Percentiles rank a stretch among this genome's conserved stretches.
These are phyloP conservation scores for Cybosia mesomella DNA, from an alignment of 2,888 invertebrate genomes.

Conservation along the genomic window DNA sequence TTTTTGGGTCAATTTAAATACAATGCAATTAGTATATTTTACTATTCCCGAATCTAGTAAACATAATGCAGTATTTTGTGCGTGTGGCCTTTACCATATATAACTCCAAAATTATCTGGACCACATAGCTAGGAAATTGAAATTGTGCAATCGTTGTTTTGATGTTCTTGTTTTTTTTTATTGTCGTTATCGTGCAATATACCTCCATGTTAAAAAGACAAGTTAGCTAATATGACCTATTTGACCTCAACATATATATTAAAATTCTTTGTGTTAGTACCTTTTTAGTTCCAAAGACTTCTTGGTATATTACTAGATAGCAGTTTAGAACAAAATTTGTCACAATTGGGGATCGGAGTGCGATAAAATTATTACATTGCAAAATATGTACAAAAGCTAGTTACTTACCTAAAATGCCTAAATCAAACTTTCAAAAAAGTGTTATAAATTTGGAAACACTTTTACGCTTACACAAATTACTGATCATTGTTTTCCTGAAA, in stretches of 20 bases:
- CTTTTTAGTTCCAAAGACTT: background rate
- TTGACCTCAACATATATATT: slow-evolving; percentile 16
- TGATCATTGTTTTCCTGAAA: too few relatives aligned
- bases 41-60: background rate
- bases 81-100: background rate
- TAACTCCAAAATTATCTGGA: background rate
- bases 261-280: background rate
- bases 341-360: too few relatives aligned
- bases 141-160: slow-evolving; percentile 51
- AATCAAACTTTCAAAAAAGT: too few relatives aligned
- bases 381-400: background rate
- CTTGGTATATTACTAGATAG: background rate
- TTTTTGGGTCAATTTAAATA: background rate
- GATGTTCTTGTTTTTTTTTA: slow-evolving; percentile 37
- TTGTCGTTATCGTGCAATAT: slow-evolving; percentile 59
- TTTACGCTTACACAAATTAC: too few relatives aligned
- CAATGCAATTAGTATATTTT: background rate
- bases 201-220: slow-evolving; percentile 47
- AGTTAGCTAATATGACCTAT: slow-evolving; percentile 42
- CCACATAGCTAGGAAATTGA: slow-evolving; percentile 13
- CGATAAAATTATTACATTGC: too few relatives aligned
- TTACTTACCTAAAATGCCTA: too few relatives aligned
- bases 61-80: slow-evolving; percentile 3
- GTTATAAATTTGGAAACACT: too few relatives aligned
- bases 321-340: background rate